These are phyloP conservation scores for Sander vitreus DNA, from an alignment of 2,113 vertebrate species.

Conservation along the genomic window DNA sequence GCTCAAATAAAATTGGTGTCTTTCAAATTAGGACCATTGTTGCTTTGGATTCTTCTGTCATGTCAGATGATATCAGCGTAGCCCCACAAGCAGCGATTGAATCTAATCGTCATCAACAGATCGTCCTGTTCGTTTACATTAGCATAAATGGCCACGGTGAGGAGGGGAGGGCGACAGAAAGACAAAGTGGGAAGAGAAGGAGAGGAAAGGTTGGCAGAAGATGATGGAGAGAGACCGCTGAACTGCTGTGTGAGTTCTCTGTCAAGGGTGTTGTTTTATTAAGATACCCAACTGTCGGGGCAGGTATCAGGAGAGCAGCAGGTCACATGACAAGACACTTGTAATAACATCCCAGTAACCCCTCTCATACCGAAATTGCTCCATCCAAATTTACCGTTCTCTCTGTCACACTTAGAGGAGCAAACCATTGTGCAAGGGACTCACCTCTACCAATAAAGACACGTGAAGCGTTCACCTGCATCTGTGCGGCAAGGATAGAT, in stretches of 20 bases:
- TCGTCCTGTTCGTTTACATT: conserved; percentile 61
- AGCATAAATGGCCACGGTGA: conserved; percentile 45
- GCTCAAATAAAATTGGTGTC: conserved; percentile 36
- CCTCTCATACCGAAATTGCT: conserved; percentile 47
- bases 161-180: not conserved
- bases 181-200: conserved; percentile 4
- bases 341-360: conserved; percentile 39
- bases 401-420: conserved; percentile 38
- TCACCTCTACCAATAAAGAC: conserved; percentile 41
- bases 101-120: conserved; percentile 58
- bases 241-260: conserved; percentile 46
- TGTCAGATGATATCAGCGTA: conserved; percentile 52
- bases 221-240: conserved; percentile 35
- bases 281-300: conserved; percentile 65
- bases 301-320: conserved; percentile 58
- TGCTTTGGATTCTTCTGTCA: conserved; percentile 53
- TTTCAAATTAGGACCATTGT: conserved; percentile 41
- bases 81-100: conserved; percentile 25
- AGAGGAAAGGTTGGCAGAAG: conserved; percentile 21
- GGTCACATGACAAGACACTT: conserved; percentile 51
- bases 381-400: conserved; percentile 45
- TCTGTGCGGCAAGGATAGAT: no score
- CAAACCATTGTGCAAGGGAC: conserved; percentile 6
- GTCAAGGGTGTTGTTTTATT: conserved; percentile 73
- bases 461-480: conserved; percentile 39